Evolutionary conservation across 2,888 invertebrate species (phyloP), one percentile per base, ranked within the genome.

Genomic region (Tachina fera): DNA sequence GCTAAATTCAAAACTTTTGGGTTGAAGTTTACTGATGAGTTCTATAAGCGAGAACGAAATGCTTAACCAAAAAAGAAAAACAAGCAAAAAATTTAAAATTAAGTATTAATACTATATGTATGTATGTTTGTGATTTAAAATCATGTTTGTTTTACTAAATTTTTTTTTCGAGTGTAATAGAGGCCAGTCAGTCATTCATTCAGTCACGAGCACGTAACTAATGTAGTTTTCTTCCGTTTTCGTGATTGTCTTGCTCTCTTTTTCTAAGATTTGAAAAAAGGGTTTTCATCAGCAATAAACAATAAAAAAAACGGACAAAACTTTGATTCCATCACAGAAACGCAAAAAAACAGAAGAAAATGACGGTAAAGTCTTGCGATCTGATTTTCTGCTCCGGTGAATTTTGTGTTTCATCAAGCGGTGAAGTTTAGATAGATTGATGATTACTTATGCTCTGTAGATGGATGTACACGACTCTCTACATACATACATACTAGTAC

Each of bases 301-400:
- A 49, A 19, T 63, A 65, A 77, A 68, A 78, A 39, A 45, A 39
- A 67, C 22, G 9, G 70, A 84, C 58, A 75, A 74, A 65, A 49
- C 70, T 78, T 60, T 68, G 71, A 78, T 81, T 84, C 78, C 72
- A 81, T 84, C 77, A 60, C 49, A 86, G 65, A 71, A 83, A 82
- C 9, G 14, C 65, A 67, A 63, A 77, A 70, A 63, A 65, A 63
- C 4, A 13, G 14, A 43, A 53, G 13, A 84, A 67, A 84, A 85
- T 77, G 82, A 87, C 72, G 80, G 79, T 82, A 83, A 78, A 83
- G 83, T 87, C 81, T 88, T 83, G 88, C 87, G 88, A 89, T 89
- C 90, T 91, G 91, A 91, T 92, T 92, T 92, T 92, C 91, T 90
- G 92, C 92, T 92, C 91, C 90, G 92, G 75, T 92, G 92, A 88